These are phyloP conservation scores for Oryctes rhinoceros DNA, from an alignment of 1,140 invertebrate genomes.

Conservation along the genomic window DNA sequence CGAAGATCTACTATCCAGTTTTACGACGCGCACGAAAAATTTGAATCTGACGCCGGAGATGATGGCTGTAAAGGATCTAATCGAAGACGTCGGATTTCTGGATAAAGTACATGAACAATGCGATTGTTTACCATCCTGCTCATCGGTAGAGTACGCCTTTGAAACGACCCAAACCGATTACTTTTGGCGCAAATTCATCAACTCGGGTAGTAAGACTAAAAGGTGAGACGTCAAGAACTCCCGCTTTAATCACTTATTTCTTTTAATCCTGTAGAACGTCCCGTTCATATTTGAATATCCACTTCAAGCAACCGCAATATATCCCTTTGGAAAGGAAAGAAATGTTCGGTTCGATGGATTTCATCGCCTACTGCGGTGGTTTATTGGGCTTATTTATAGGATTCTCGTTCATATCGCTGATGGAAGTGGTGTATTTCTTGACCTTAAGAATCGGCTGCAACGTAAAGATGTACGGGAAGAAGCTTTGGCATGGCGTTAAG, in stretches of 20 bases:
- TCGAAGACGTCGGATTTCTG: neutral
- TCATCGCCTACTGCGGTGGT: slow-evolving; percentile 73
- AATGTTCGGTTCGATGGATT: slow-evolving; percentile 70
- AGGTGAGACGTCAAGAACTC: neutral
- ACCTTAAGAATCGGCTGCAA: slow-evolving; percentile 64
- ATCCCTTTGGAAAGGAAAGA: slow-evolving; percentile 71
- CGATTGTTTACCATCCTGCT: slow-evolving; percentile 72
- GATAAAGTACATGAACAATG: slow-evolving; percentile 56
- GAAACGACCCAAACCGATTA: slow-evolving; percentile 72
- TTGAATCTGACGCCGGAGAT: neutral
- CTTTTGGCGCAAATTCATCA: slow-evolving; percentile 39
- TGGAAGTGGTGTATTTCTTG: slow-evolving; percentile 73
- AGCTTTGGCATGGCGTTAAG: slow-evolving; percentile 45
- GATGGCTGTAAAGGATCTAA: neutral
- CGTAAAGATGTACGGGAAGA: slow-evolving; percentile 53
- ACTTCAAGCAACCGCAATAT: slow-evolving; percentile 73
- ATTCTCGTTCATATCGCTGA: slow-evolving; percentile 71
- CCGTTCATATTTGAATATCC: slow-evolving; percentile 54
- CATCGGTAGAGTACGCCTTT: slow-evolving; percentile 69
- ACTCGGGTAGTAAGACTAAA: neutral
- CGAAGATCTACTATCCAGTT: neutral
- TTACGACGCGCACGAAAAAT: neutral
- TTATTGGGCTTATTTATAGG: slow-evolving; percentile 73
- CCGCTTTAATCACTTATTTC: neutral
- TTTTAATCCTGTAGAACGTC: neutral